These are phyloP conservation scores for Callipepla californica DNA, from an alignment of 2,113 vertebrate genomes.

Conservation along the genomic window DNA sequence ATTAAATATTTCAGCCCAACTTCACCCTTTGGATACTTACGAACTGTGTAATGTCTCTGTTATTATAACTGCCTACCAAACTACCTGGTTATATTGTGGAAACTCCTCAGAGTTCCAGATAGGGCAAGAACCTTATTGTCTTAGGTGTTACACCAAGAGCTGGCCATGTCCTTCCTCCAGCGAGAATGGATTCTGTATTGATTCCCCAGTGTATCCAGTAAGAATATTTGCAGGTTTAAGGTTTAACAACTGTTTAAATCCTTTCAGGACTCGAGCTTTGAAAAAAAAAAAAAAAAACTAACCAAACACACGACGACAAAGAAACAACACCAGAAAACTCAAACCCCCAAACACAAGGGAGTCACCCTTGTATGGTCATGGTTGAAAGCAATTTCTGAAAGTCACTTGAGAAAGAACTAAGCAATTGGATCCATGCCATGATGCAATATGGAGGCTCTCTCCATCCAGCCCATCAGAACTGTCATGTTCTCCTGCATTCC, in stretches of 20 bases:
- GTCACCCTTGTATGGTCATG: neutral
- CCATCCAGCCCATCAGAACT: neutral
- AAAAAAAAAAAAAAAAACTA: neutral
- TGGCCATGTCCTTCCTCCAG: neutral
- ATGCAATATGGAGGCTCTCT: neutral
- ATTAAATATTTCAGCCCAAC: neutral
- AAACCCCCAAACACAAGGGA: neutral
- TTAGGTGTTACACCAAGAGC: neutral
- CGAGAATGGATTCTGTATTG: accelerated
- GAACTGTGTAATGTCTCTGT: neutral
- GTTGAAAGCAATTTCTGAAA: neutral
- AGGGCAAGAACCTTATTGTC: neutral
- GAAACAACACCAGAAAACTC: no score
- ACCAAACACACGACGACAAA: neutral
- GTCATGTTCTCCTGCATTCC: neutral
- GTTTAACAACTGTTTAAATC: neutral
- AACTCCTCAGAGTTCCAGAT: neutral
- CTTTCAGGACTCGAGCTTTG: neutral
- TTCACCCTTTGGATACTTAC: neutral
- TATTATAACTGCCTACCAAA: neutral
- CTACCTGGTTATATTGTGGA: neutral
- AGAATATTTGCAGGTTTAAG: neutral
- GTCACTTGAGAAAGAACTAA: neutral
- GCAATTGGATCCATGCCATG: neutral
- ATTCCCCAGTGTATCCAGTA: neutral